Base-by-base conservation (phyloP, 2,888 invertebrate genomes). In the Andrena camellia region DNA sequence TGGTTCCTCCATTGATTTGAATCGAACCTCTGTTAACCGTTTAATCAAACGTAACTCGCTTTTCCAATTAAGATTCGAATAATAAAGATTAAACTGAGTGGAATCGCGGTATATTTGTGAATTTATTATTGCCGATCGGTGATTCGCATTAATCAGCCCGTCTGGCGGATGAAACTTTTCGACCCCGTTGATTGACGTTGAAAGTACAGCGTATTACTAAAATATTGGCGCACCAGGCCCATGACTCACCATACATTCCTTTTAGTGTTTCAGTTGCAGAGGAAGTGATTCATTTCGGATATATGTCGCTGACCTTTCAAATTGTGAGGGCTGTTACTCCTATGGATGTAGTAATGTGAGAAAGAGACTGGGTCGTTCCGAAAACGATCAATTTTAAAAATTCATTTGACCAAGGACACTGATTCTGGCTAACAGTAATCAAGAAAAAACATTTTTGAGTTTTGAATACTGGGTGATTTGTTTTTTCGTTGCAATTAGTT, bases 261-360 rank as follows among this genome's bases (percentile, higher is more conserved):
- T 26, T 23, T 26, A 26, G 23, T 57, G 57, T 57, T 57, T 26
- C 26, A 57, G 23, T 57, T 57, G 13, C 26, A 23, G 23, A 57
- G 57, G 57, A 57, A 57, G 57, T 57, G 23, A 23, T 57, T 57
- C 57, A 57, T 57, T 57, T 57, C 23, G n/a, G 64, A 57, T 35
- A 64, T 35, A 26, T 64, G 73, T 54, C 64, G 10, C 8, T 26
- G 57, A 57, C 57, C 26, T 57, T 57, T 13, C 2, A 57, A 23
- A 57, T 26, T 23, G 4, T 17, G 57, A 20, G 57, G 23, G 23
- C 26, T 23, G 10, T 26, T 26, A 4, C 57, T 23, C 8, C 26
- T 8, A 8, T 52, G 52, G 8, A 20, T 10, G 5, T 4, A 26
- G 8, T 26, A 13, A 57, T 26, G 8, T 57, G 23, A 57, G 10